Conservation (phyloP, 2,797 vertebrate genomes). For the Danio kyathit region DNA sequence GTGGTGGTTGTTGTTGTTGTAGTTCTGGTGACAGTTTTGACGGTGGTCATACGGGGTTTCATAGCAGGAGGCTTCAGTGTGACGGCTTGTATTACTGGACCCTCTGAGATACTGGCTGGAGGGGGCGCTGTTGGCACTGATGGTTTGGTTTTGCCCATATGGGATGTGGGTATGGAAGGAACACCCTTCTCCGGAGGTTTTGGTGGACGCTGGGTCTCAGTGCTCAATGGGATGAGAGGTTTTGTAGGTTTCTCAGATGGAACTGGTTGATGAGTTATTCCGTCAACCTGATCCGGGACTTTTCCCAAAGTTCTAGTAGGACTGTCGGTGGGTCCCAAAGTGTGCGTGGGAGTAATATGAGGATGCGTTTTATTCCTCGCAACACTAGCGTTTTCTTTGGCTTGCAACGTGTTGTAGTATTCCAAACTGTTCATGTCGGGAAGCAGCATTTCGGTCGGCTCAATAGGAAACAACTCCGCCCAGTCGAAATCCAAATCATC, state of each 20-base stretch:
- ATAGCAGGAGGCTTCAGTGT: constrained; percentile 29
- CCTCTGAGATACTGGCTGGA: constrained; percentile 36
- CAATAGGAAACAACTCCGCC: constrained; percentile 68
- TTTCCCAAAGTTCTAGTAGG: constrained; percentile 36
- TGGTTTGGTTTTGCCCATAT: constrained; percentile 53
- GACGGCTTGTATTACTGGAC: constrained; percentile 51
- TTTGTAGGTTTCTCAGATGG: constrained; percentile 54
- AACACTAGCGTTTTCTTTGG: constrained; percentile 58
- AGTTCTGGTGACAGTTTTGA: constrained; percentile 47
- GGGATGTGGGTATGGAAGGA: constrained; percentile 56
- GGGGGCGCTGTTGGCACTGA: constrained; percentile 52
- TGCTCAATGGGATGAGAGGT: constrained; percentile 68
- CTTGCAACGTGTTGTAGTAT: constrained; percentile 76
- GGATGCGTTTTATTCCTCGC: constrained; percentile 58
- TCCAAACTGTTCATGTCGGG: constrained; percentile 75
- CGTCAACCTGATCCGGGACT: constrained; percentile 49
- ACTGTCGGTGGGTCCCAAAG: constrained; percentile 45
- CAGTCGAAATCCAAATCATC: constrained; percentile 71
- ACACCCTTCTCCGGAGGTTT: constrained; percentile 54
- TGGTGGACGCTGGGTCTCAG: constrained; percentile 70
- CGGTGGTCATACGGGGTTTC: constrained; percentile 42
- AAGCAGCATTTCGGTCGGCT: constrained; percentile 73
- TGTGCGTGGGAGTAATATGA: constrained; percentile 54
- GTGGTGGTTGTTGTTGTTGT: constrained; percentile 60
- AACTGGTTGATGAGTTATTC: constrained; percentile 60